Conservation (phyloP, 2,888 invertebrate species). For the Heliothis peltigera region DNA sequence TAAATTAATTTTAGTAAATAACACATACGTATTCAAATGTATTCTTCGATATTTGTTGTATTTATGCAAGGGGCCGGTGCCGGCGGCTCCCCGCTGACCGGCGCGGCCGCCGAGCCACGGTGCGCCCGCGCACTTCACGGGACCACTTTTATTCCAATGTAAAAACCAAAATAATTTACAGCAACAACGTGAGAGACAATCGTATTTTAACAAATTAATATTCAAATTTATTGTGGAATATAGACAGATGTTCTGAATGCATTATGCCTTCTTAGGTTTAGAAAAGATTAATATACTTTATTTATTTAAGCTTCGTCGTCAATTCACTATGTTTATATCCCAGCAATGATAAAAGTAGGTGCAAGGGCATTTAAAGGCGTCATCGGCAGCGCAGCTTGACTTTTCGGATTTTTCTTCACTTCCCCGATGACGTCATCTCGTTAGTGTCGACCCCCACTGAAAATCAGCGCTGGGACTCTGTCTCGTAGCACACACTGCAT, state of each 20-base stretch:
- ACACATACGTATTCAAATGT: slow-evolving; percentile 72
- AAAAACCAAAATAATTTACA: slow-evolving; percentile 83
- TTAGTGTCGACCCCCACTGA: no score
- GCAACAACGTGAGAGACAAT: slow-evolving; percentile 74
- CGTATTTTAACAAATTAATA: slow-evolving; percentile 71
- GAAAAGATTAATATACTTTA: not conserved
- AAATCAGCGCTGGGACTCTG: no score
- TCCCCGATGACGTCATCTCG: no score
- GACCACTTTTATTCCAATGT: slow-evolving; percentile 78
- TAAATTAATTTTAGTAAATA: slow-evolving; percentile 69
- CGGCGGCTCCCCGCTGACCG: slow-evolving; percentile 76
- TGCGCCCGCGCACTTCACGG: slow-evolving; percentile 77
- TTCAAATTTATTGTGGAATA: slow-evolving; percentile 65
- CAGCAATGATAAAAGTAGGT: no score
- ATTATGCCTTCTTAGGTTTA: not conserved
- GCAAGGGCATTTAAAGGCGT: no score
- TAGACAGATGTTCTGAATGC: slow-evolving; percentile 36
- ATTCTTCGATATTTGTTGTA: slow-evolving; percentile 78
- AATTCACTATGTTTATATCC: no score
- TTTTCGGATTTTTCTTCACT: no score
- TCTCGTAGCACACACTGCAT: no score
- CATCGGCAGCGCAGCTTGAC: no score
- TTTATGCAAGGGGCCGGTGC: slow-evolving; percentile 77
- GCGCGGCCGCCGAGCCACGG: slow-evolving; percentile 38
- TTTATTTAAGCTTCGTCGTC: not conserved